phyloP scores from a whole-genome alignment of 2,797 vertebrate genomes.

The Peromyscus nudipes region DNA sequence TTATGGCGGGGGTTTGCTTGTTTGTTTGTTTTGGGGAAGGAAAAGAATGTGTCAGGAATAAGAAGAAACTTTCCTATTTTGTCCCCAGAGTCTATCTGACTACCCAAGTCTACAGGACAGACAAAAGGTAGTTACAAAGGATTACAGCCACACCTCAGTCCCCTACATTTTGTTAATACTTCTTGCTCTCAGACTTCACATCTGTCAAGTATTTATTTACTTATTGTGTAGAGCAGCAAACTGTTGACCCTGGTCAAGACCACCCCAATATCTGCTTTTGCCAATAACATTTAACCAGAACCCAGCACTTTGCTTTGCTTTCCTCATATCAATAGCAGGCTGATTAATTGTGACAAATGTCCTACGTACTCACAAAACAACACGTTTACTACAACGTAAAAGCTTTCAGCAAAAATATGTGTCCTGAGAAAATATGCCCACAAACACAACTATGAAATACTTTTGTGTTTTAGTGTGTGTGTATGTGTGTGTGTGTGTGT shows the following conservation, averaged over 20 bases:
- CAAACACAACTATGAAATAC: not conserved
- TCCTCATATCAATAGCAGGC: not conserved
- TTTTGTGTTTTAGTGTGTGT: not conserved
- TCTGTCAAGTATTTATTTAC: not conserved
- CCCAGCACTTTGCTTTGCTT: not conserved
- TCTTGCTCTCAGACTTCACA: not conserved
- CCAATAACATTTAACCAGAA: constrained; percentile 1
- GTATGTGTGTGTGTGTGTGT: not conserved
- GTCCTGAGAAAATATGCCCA: not conserved
- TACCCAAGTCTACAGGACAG: not conserved
- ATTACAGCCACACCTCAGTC: not conserved
- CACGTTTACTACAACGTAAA: not conserved
- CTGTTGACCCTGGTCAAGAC: not conserved
- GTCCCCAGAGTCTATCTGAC: not conserved
- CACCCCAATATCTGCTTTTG: not conserved
- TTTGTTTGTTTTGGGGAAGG: not conserved
- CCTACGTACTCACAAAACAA: not conserved
- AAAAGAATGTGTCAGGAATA: not conserved
- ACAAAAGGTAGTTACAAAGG: not conserved
- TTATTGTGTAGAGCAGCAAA: not conserved
- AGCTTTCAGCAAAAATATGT: not conserved
- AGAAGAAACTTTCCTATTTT: not conserved
- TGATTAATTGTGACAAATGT: not conserved
- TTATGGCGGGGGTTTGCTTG: not conserved
- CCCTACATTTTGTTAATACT: not conserved